These are phyloP conservation scores for Pollenia amentaria DNA, from an alignment of 2,888 invertebrate species.

Conservation along the genomic window DNA sequence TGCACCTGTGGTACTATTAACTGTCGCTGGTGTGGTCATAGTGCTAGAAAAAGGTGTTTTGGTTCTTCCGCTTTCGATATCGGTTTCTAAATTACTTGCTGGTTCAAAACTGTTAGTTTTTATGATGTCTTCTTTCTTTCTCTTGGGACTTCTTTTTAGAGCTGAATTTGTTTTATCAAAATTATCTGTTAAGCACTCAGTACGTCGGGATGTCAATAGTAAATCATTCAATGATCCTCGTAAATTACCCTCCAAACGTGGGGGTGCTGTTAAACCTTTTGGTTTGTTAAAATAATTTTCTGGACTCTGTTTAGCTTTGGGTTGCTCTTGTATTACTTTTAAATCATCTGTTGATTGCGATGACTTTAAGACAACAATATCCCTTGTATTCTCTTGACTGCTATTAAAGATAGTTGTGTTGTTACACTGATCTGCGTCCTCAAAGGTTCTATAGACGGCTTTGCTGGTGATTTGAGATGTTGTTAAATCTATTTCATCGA, in stretches of 20 bases:
- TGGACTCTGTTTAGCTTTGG: slow-evolving; percentile 24
- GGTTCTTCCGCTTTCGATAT: not conserved
- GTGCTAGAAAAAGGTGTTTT: slow-evolving; percentile 4
- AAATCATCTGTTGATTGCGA: slow-evolving; percentile 35
- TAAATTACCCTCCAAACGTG: slow-evolving; percentile 75
- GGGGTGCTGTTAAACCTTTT: slow-evolving; percentile 76
- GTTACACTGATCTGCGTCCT: slow-evolving; percentile 42
- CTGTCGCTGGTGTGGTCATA: slow-evolving; percentile 54
- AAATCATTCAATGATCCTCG: slow-evolving; percentile 64
- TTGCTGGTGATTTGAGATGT: slow-evolving; percentile 66
- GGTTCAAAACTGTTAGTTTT: slow-evolving; percentile 7
- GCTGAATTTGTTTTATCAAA: slow-evolving; percentile 31
- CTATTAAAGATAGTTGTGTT: not conserved
- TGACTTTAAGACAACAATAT: not conserved
- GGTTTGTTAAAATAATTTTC: slow-evolving; percentile 63
- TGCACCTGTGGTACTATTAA: slow-evolving; percentile 62
- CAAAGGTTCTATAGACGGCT: slow-evolving; percentile 55
- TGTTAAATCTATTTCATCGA: slow-evolving; percentile 70
- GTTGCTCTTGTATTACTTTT: slow-evolving; percentile 66
- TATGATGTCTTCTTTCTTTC: slow-evolving; percentile 11
- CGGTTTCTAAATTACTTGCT: slow-evolving; percentile 25
- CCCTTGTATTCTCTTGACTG: not conserved
- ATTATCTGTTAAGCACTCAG: slow-evolving; percentile 50
- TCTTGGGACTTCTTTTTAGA: not conserved
- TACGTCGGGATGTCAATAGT: slow-evolving; percentile 55